Evolutionary conservation across 1,140 invertebrate species (phyloP).

Genomic region (Anastrepha ludens): DNA sequence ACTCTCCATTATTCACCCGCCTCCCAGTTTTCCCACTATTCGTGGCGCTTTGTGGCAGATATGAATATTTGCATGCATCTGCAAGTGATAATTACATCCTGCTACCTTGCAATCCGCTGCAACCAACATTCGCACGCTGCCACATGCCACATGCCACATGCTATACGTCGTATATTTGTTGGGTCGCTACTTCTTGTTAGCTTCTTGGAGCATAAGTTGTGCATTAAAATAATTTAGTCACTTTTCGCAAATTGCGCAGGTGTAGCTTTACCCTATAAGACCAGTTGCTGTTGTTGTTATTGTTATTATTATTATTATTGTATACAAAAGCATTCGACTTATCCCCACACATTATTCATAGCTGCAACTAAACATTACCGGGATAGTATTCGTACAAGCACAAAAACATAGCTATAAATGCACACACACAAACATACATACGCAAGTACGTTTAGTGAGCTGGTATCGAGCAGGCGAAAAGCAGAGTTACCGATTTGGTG

Average conservation of each 20-base stretch:
- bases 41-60: slow-evolving; percentile 1
- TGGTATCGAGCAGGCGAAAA: not conserved
- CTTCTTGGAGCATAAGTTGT: slow-evolving; percentile 40
- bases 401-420: no score
- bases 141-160: not conserved
- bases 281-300: not conserved
- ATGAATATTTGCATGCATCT: slow-evolving; percentile 50
- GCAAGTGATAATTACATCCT: slow-evolving; percentile 53
- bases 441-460: not conserved
- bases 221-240: slow-evolving; percentile 53
- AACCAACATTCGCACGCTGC: not conserved
- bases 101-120: slow-evolving; percentile 19
- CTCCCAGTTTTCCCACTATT: not conserved
- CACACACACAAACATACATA: not conserved
- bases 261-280: slow-evolving; percentile 10
- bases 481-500: not conserved
- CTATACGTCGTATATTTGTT: not conserved
- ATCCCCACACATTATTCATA: slow-evolving; percentile 19
- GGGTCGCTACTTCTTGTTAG: slow-evolving; percentile 22
- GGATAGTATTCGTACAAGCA: no score
- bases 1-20: not conserved
- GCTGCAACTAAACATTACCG: not conserved
- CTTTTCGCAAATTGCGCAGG: slow-evolving; percentile 47
- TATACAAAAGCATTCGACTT: slow-evolving; percentile 35
- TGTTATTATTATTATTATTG: not conserved